Base-by-base conservation (phyloP, 2,888 invertebrate species). In the Apotomis turbidana region DNA sequence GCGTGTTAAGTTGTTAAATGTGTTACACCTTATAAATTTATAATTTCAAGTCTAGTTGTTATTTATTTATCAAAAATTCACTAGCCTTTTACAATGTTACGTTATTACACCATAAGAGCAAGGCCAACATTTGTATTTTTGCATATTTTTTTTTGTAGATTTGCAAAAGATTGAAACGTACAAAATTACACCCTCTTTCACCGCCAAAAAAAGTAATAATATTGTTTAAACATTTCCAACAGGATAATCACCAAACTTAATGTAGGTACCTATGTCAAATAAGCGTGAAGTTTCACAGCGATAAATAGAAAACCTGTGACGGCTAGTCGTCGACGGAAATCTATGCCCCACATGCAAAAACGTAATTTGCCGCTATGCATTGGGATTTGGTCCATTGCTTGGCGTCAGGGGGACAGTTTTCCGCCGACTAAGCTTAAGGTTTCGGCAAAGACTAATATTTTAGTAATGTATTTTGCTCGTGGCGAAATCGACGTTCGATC, bases 21-120 rank as follows among this genome's bases (percentile, higher is more conserved):
- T 84, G 84, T 85, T 84, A 83, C 82, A 88, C 79, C 85, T 87
- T 90, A 88, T 83, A 77, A 85, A 85, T 89, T 88, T 88, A 87
- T 84, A 87, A 86, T 87, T 88, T 88, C 90, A 88, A 88, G 85
- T 91, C 88, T 92, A 93, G 88, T 84, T 89, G 89, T 89, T 89
- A 87, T 89, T 89, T 86, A 88, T 86, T 88, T 93, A 93, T 92
- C 90, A 93, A 93, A 93, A 93, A 89, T 90, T 93, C 93, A 93
- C 93, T 93, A 93, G 93, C 93, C 93, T 93, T 93, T 91, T 89
- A 89, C 83, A 89, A 88, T 90, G 87, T 89, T 86, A 89, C 84
- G 86, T 88, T 85, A 86, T 82, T 87, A 90, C 85, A 89, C 84
- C 83, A 87, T 87, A 88, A 90, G 87, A 89, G 88, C 88, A 91